phyloP scores from a whole-genome alignment of 2,113 vertebrate species.

The Bagarius yarrelli region DNA sequence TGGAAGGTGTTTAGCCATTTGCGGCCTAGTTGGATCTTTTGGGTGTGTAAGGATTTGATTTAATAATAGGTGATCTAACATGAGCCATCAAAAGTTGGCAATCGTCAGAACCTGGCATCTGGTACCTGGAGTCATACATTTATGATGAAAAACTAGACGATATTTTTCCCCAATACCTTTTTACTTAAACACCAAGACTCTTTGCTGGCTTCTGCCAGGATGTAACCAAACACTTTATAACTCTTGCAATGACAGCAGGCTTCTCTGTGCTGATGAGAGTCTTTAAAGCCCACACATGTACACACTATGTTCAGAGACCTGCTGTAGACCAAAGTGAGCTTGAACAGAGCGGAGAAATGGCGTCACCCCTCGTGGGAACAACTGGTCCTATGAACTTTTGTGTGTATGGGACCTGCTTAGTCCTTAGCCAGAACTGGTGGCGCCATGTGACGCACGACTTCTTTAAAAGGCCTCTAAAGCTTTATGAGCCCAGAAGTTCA shows the following conservation, averaged over 20 bases:
- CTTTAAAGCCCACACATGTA: conserved; percentile 18
- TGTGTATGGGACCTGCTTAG: conserved; percentile 24
- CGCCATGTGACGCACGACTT: conserved; percentile 32
- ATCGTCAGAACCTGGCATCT: neutral
- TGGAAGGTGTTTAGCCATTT: neutral
- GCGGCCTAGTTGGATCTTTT: neutral
- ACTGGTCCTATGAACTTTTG: conserved; percentile 17
- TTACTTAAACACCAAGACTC: conserved; percentile 1
- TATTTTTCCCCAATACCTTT: neutral
- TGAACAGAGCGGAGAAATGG: conserved; percentile 28
- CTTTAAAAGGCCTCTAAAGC: conserved; percentile 53
- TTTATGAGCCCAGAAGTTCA: conserved; percentile 50
- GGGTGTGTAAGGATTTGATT: neutral
- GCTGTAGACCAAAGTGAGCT: neutral
- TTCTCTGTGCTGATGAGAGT: neutral
- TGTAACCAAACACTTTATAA: conserved; percentile 35
- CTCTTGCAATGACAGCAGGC: conserved; percentile 6
- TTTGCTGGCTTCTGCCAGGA: conserved; percentile 10
- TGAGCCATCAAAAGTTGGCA: neutral
- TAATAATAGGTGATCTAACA: neutral
- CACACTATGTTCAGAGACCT: conserved; percentile 24
- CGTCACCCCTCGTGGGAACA: conserved; percentile 34
- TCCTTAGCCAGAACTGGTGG: conserved; percentile 42
- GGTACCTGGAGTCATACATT: neutral
- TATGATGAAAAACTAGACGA: conserved; percentile 14